phyloP scores from a whole-genome alignment of 2,113 vertebrate species.

The Orientallactaga bullata region DNA sequence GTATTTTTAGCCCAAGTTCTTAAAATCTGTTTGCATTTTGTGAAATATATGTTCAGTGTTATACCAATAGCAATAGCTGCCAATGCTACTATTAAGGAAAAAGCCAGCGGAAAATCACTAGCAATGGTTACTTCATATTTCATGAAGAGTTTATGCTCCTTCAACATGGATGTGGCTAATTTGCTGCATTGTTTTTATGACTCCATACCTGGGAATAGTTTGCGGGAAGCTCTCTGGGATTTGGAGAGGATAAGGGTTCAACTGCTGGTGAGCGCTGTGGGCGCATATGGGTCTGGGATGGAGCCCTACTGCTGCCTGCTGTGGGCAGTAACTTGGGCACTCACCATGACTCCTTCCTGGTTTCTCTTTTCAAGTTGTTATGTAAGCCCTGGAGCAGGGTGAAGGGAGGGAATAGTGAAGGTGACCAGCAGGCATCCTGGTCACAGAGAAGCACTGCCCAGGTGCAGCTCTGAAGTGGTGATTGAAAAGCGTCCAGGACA shows the following conservation, averaged over 20 bases:
- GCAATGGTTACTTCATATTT: neutral
- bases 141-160: neutral
- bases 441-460: neutral
- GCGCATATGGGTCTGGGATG: neutral
- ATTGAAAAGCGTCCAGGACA: neutral
- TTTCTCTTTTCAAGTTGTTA: neutral
- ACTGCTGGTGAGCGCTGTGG: neutral
- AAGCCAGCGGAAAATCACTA: neutral
- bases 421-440: neutral
- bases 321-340: neutral
- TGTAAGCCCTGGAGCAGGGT: neutral
- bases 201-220: neutral
- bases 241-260: neutral
- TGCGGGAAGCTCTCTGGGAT: neutral
- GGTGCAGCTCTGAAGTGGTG: neutral
- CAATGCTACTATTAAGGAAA: neutral
- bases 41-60: neutral
- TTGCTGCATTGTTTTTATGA: neutral
- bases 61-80: neutral
- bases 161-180: neutral
- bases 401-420: no score
- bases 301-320: neutral
- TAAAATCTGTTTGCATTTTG: neutral
- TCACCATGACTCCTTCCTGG: neutral
- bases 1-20: neutral